phyloP scores from a whole-genome alignment of 2,113 vertebrate species.

The Dolichotis patagonum region DNA sequence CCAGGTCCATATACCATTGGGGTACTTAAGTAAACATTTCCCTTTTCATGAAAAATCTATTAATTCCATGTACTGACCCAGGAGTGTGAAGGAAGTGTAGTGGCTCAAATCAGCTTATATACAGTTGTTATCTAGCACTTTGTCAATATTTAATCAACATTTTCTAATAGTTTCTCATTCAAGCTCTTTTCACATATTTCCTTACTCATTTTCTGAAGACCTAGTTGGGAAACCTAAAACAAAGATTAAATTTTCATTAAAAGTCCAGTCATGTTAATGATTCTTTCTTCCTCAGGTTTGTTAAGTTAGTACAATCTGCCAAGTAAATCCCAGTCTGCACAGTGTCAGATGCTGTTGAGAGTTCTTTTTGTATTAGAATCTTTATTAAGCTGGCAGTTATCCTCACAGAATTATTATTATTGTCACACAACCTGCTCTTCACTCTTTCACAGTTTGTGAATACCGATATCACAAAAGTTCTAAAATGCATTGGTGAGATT shows the following conservation, averaged over 20 bases:
- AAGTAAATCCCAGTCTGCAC: neutral
- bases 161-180: neutral
- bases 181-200: neutral
- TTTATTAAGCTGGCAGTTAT: neutral
- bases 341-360: neutral
- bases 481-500: constrained; percentile 34
- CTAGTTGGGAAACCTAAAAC: constrained; percentile 22
- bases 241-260: constrained; percentile 16
- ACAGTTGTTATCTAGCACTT: neutral
- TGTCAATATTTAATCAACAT: neutral
- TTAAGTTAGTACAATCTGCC: neutral
- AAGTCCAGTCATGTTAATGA: neutral
- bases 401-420: neutral
- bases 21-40: neutral
- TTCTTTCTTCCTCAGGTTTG: constrained; percentile 2
- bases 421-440: neutral
- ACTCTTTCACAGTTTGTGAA: neutral
- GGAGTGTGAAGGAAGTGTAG: neutral
- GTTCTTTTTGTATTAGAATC: neutral
- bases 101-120: neutral
- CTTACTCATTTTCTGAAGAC: constrained; percentile 50
- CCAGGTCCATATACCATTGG: neutral
- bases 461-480: constrained; percentile 24
- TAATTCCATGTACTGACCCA: neutral
- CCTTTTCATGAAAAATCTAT: neutral